Percentiles rank a stretch among this genome's conserved stretches.
Conservation (phyloP, 2,797 vertebrate species). For the Paedocypris micromegethes region DNA sequence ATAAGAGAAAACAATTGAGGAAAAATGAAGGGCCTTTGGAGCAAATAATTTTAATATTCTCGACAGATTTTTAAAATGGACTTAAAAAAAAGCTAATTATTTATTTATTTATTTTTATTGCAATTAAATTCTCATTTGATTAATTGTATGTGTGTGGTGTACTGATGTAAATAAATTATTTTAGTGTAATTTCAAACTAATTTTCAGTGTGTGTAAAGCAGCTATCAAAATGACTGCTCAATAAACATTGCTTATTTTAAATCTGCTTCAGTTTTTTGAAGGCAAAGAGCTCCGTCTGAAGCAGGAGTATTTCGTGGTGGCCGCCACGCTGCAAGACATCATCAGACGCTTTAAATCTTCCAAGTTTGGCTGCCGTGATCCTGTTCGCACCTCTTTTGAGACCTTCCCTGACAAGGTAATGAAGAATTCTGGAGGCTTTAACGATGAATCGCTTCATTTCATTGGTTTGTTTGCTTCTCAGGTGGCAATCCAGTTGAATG, state of each 20-base stretch:
- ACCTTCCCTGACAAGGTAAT: constrained; percentile 79
- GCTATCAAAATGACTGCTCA: background rate
- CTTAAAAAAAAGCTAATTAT: no score
- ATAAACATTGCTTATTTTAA: background rate
- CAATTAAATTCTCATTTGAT: no score
- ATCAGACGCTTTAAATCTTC: constrained; percentile 83
- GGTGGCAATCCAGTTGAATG: constrained; percentile 84
- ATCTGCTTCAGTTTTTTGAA: constrained; percentile 73
- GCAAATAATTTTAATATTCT: no score
- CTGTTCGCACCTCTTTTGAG: constrained; percentile 76
- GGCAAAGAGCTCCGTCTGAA: constrained; percentile 83
- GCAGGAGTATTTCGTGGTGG: constrained; percentile 84
- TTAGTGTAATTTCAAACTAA: no score
- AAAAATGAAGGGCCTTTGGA: no score
- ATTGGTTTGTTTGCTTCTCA: constrained; percentile 33
- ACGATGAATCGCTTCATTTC: no score
- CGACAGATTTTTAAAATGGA: no score
- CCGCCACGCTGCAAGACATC: constrained; percentile 82
- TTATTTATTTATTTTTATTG: no score
- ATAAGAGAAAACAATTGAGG: no score
- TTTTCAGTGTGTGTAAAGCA: background rate
- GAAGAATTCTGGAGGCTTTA: no score
- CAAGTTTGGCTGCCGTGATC: constrained; percentile 81
- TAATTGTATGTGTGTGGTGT: no score
- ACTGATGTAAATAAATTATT: no score